These are phyloP conservation scores for Diplazon laetatorius DNA, from an alignment of 2,888 invertebrate genomes.

Conservation along the genomic window DNA sequence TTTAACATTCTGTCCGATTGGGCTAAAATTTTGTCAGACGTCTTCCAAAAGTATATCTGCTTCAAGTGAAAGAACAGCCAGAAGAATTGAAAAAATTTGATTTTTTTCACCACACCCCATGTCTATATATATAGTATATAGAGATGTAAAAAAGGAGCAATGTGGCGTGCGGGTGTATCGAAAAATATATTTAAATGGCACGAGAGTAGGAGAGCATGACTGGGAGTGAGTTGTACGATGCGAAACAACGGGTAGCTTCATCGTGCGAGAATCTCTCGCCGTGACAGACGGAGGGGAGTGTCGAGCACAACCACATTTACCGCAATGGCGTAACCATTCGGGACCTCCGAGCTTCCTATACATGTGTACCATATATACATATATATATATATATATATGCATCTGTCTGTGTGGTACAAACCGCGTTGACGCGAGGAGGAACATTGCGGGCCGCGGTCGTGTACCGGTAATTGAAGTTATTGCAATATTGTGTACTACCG, in stretches of 20 bases:
- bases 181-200: constrained; percentile 30
- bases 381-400: constrained; percentile 8
- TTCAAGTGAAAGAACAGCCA: too few relatives aligned
- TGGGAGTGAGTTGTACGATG: constrained; percentile 11
- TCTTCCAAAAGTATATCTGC: too few relatives aligned
- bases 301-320: constrained; percentile 58
- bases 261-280: constrained; percentile 35
- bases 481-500: constrained; percentile 82
- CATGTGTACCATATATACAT: constrained; percentile 25
- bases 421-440: constrained; percentile 61
- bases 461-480: constrained; percentile 82
- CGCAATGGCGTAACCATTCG: constrained; percentile 55
- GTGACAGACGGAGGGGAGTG: constrained; percentile 37
- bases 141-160: neutral
- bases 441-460: constrained; percentile 70
- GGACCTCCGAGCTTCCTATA: neutral
- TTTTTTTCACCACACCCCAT: too few relatives aligned
- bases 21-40: too few relatives aligned
- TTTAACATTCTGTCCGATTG: too few relatives aligned
- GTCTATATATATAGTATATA: too few relatives aligned
- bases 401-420: constrained; percentile 53
- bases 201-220: constrained; percentile 13
- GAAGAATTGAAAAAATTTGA: too few relatives aligned
- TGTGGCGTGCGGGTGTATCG: neutral
- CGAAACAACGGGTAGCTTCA: constrained; percentile 48